Evolutionary conservation across 2,797 vertebrate species (phyloP), one percentile per base, ranked within the genome.

Genomic region (Chelidonichthys spinosus): DNA sequence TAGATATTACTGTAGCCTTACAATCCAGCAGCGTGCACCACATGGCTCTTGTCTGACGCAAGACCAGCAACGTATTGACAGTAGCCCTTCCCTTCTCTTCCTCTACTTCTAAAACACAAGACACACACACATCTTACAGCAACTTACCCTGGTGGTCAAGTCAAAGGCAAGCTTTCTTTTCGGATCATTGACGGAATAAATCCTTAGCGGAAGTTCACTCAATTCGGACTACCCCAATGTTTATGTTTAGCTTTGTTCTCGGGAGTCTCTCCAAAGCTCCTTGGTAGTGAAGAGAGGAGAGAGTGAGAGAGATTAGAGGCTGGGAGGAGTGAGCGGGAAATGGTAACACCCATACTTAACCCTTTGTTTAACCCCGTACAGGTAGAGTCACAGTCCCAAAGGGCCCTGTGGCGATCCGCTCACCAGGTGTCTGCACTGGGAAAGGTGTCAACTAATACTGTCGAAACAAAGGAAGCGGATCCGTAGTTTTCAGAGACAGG

Each of bases 41-140:
- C 90, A 90, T 92, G 92, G 86, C 60, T 76, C 62, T 78, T 87
- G 90, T 92, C 93, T 95, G 95, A 95, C 68, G 94, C 94, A 95
- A 95, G 79, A 95, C 79, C 83, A 56, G 62, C 76, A 70, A 72
- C 70, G 61, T 80, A 91, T 93, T 94, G 92, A 91, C 89, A 89
- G 85, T 84, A 80, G 83, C 79, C 72, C 72, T 82, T 81, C 76
- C 81, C 77, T 86, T 83, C 37, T 47, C 37, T 74, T 82, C 63
- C 75, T 72, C 42, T 49, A 39, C 42, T 75, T 79, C 40, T 70
- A n/a, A 40, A 60, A 76, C 62, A 72, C 47, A 66, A 50, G 54
- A 54, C 32, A 11, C 46, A 50, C 36, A 63, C 40, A 40, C 18
- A 11, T 33, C 32, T 74, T 35, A 32, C 14, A 69, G 36, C 4